Base-by-base conservation (phyloP, 2,797 vertebrate genomes). In the Spinus olivaceus region DNA sequence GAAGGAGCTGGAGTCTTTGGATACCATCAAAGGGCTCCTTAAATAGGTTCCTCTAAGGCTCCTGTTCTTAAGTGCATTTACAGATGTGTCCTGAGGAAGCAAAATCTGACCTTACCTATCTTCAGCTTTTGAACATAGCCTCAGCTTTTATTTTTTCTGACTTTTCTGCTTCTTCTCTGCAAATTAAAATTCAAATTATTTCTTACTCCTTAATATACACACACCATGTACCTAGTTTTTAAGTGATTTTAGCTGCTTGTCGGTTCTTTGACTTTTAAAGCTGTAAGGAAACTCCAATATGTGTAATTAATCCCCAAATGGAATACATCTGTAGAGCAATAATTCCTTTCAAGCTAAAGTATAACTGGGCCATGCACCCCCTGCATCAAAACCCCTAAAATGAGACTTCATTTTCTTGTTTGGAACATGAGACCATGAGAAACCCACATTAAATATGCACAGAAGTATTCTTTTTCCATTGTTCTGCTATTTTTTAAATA, bases 401-500 rank as follows among this genome's bases (percentile, higher is more conserved):
- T 35, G 10, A 66, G 28, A 22, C 16, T 80, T n/a, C 44, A 63
- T 16, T 4, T 72, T 59, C 32, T 61, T 79, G 14, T 27, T 76
- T 46, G 20, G 23, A 83, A 51, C 23, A 81, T 0, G 0, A 50
- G 14, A 50, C 19, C 18, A 32, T n/a, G 20, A 91, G 18, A 88
- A 95, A 69, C 2, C 1, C 5, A 0, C 14, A 37, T 14, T 47
- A 86, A 81, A 57, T 14, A 82, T 0, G 2, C 12, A 54, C 2
- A 73, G 20, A 90, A 16, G 7, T 28, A 79, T 11, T 20, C 1
- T 25, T 77, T 93, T 93, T 64, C 32, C 8, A 49, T 41, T 23
- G 10, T 49, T 33, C 12, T 65, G 57, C 56, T 14, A 10, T 32
- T 72, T 65, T 71, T 49, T 35, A 14, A 78, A 64, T 18, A 74